Conservation (phyloP, 2,797 vertebrate genomes). For the Myripristis jacobus region DNA sequence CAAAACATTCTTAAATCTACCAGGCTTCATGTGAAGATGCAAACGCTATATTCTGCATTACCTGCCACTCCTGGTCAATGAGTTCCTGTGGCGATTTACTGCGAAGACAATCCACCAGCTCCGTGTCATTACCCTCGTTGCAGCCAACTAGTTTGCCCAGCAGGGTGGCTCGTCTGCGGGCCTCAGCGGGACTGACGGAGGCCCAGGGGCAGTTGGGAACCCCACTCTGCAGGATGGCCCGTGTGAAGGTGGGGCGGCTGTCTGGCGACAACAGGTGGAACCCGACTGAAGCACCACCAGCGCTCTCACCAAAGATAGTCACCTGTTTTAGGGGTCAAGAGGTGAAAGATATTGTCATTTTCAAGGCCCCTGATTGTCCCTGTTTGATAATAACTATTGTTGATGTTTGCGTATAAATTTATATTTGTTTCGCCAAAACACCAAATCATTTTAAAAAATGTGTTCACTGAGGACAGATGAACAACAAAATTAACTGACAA, state of each 20-base stretch:
- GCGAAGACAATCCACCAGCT: constrained; percentile 88
- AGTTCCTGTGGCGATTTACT: constrained; percentile 84
- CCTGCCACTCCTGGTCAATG: constrained; percentile 89
- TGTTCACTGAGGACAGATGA: too few species aligned
- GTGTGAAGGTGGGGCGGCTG: constrained; percentile 86
- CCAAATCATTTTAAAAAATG: too few species aligned
- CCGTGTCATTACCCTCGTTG: constrained; percentile 86
- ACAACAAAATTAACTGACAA: too few species aligned
- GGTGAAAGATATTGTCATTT: neutral
- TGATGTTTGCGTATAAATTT: too few species aligned
- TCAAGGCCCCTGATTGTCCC: too few species aligned
- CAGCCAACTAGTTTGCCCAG: constrained; percentile 87
- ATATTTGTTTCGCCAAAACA: too few species aligned
- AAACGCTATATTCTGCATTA: constrained; percentile 45
- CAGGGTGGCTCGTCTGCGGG: constrained; percentile 84
- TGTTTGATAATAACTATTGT: too few species aligned
- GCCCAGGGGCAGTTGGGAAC: constrained; percentile 93
- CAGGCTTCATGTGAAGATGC: neutral
- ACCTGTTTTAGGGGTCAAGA: constrained; percentile 71
- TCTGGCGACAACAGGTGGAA: constrained; percentile 89
- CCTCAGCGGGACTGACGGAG: constrained; percentile 86
- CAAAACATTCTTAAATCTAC: too few species aligned
- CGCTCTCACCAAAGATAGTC: constrained; percentile 95
- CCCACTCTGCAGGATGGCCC: constrained; percentile 91
- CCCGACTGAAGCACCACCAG: constrained; percentile 90